Base-by-base conservation (phyloP, 1,140 invertebrate genomes). In the Lepidurus apus region DNA sequence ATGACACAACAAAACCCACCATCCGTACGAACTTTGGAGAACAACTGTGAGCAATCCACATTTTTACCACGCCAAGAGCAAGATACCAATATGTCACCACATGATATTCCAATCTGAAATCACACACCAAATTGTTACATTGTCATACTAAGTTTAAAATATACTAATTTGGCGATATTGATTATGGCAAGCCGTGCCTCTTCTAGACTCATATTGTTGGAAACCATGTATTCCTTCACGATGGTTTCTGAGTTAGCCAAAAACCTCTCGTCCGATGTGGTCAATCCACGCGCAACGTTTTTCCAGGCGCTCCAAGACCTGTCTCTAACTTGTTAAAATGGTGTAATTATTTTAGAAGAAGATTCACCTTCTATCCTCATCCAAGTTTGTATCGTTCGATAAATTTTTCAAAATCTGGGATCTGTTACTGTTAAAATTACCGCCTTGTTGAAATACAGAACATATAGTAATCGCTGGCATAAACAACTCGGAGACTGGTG, bases 11-110 rank as follows among this genome's bases (percentile, higher is more conserved):
- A 85, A 47, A 84, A 83, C 7, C 84, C 84, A 75, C 89, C 84
- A 5, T 87, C 81, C 0, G 89, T 87, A 42, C 87, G 85, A 1
- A 88, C 85, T 65, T 85, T 84, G 74, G 87, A 84, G 82, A 92
- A 92, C 3, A 91, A 81, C n/a, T 84, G 84, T 9, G 87, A 85
- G 78, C 91, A 92, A 3, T 86, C 82, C 26, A 85, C 85, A 0
- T 86, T 83, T 1, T 84, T 85, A 6, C 89, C 89, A 83, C 91
- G 91, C 91, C 91, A 91, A 78, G 88, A 88, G 80, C 91, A 92
- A 1, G 84, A 45, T 2, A 76, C 79, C 0, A 81, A 73, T 34
- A 85, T 82, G 17, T 77, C 75, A 9, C 47, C 75, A 45, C 75
- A 77, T 21, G 75, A 77, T 45, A 47, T 21, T 42, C 43, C 75